phyloP scores from a whole-genome alignment of 2,113 vertebrate genomes.

The Grammomys dolichurus region DNA sequence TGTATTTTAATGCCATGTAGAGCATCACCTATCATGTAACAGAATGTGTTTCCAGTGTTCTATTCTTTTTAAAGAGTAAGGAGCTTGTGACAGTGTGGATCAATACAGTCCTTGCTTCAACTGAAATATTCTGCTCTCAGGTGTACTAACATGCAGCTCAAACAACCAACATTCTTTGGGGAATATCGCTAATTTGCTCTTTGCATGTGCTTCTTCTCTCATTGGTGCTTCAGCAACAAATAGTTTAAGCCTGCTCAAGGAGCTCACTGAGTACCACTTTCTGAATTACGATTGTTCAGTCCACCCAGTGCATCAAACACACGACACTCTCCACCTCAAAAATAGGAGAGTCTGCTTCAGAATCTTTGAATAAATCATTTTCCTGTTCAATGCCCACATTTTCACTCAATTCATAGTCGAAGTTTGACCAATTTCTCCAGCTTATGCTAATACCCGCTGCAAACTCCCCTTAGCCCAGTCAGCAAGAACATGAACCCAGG shows the following conservation, averaged over 20 bases:
- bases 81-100: not conserved
- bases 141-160: not conserved
- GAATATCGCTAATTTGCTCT: not conserved
- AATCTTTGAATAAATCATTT: slow-evolving; percentile 36
- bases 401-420: not conserved
- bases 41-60: not conserved
- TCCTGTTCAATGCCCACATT: not conserved
- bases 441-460: not conserved
- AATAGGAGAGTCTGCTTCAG: not conserved
- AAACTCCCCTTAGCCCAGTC: not conserved
- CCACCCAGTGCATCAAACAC: not conserved
- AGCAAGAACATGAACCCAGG: not conserved
- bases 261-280: not conserved
- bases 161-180: not conserved
- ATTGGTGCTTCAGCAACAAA: not conserved
- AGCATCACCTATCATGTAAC: not conserved
- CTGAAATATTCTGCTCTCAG: not conserved
- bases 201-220: not conserved
- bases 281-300: not conserved
- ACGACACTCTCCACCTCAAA: not conserved
- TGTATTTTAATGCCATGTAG: not conserved
- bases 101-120: not conserved
- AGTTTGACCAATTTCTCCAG: not conserved
- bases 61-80: not conserved
- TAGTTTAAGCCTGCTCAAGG: not conserved